Evolutionary conservation across 2,888 invertebrate species (phyloP), one percentile per base, ranked within the genome.

Genomic region (Apocheima hispidaria): DNA sequence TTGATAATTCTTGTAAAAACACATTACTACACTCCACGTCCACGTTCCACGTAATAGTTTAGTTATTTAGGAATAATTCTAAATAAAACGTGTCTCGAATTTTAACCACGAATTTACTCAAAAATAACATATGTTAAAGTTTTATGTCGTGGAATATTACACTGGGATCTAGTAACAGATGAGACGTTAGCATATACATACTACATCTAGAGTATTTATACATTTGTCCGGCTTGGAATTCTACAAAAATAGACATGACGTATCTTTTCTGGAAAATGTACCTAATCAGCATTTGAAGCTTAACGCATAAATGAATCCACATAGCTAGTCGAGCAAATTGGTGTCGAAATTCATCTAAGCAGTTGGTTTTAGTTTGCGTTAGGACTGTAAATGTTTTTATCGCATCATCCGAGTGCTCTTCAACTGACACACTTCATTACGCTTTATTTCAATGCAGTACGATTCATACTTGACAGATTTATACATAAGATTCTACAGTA

Each of bases 211-310:
- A n/a, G n/a, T n/a, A n/a, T n/a, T n/a, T n/a, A n/a, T n/a, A n/a
- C n/a, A 41, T n/a, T 41, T 56, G 63, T 60, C 66, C 62, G 4
- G 28, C 16, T 28, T 26, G 2, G 7, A 50, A 62, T 30, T 41
- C 36, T 52, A 48, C 72, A 70, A 63, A 73, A 73, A 76, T 75
- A 77, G 65, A 63, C 28, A 64, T 78, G 77, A 77, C 68, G 65
- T 63, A 49, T 23, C 36, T 60, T 57, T 51, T 53, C 66, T 69
- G 71, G 70, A 73, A 73, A 72, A 20, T 64, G 59, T 51, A n/a
- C n/a, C n/a, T n/a, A 57, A 58, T 60, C 65, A 60, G 51, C 68
- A 57, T 61, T 55, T 56, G 10, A 20, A 23, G 43, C 4, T 21
- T 23, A 43, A 18, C 21, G 49, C 40, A 41, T 16, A 50, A 49